Evolutionary conservation across 1,140 invertebrate genomes (phyloP), one percentile per base, ranked within the genome.

Genomic region (Lineus longissimus): DNA sequence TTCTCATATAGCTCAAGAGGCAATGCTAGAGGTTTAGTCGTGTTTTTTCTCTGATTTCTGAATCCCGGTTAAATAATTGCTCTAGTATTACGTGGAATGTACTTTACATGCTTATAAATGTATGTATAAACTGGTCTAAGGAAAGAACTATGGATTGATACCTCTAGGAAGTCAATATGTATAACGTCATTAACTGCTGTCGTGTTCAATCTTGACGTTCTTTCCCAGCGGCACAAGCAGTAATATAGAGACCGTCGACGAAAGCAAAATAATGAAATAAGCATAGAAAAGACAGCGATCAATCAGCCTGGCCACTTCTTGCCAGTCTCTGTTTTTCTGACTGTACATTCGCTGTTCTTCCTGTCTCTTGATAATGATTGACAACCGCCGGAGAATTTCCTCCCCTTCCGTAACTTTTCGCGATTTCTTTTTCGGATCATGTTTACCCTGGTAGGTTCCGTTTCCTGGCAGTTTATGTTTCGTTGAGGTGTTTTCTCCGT

Each of bases 211-310:
- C 33, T 36, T 36, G 15, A 36, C 33, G 33, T 36, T 36, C 33
- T 36, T 36, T 15, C 58, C 58, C 2, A 59, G 33, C 2, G 58
- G 58, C 2, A 59, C 58, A 13, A 59, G n/a, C 2, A 59, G 27
- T 41, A 59, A 29, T 22, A 59, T 59, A 7, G 40, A 13, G 27
- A 59, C 40, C 9, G 58, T 59, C n/a, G 40, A 40, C 7, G 33
- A 17, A 22, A 43, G 9, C 11, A 36, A 40, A 11, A 43, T 13
- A 29, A 29, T 9, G 15, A 29, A 40, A 43, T 41, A 59, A 15
- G 40, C 40, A 29, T 36, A 61, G 60, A 61, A 61, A 25, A 61
- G 30, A 4, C 13, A 19, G n/a, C 60, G 22, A 29, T 61, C 60
- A 17, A 61, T 61, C 41, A 55, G 13, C 43, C 25, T 25, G 2